phyloP scores from a whole-genome alignment of 2,113 vertebrate species.

The Meleagris gallopavo region DNA sequence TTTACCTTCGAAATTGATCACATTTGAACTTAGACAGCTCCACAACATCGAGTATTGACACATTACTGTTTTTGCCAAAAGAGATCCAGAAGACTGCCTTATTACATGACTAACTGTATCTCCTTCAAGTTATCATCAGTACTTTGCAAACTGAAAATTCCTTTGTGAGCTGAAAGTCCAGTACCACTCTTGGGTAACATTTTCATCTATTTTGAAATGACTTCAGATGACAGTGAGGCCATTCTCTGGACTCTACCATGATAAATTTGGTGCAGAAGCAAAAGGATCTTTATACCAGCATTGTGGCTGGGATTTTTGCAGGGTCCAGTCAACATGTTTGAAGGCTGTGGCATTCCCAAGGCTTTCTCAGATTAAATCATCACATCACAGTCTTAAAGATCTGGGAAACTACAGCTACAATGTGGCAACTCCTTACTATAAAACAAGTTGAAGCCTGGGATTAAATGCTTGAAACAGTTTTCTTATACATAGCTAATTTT shows the following conservation, averaged over 20 bases:
- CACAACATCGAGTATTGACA: neutral
- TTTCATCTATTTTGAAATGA: constrained; percentile 1
- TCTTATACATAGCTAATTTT: neutral
- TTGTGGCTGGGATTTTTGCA: neutral
- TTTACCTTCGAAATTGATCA: neutral
- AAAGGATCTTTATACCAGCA: neutral
- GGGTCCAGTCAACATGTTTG: neutral
- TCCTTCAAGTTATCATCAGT: neutral
- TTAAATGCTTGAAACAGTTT: neutral
- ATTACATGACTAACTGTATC: neutral
- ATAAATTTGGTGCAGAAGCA: neutral
- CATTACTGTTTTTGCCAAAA: neutral
- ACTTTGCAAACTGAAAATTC: neutral
- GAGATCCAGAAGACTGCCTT: neutral
- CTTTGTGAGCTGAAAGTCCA: neutral
- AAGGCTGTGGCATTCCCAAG: neutral
- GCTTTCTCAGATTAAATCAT: neutral
- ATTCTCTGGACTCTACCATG: neutral
- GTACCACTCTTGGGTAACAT: neutral
- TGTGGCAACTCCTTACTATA: neutral
- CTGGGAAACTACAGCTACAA: neutral
- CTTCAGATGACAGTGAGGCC: neutral
- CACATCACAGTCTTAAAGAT: neutral
- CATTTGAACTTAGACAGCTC: neutral
- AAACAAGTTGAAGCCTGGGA: neutral